Conservation (phyloP, 2,113 vertebrate species). For the Orthonyx spaldingii region DNA sequence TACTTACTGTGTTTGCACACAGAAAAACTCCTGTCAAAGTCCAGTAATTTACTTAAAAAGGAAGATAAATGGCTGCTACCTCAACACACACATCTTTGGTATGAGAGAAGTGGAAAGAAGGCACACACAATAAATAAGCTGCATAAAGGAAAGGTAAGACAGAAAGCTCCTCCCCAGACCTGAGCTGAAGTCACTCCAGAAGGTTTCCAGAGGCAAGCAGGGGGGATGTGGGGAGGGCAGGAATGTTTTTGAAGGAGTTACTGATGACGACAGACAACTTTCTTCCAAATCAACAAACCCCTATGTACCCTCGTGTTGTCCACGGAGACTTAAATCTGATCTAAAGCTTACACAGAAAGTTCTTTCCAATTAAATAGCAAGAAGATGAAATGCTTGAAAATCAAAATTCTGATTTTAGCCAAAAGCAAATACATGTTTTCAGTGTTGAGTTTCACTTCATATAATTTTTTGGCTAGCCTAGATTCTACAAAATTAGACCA, state of each 20-base stretch:
- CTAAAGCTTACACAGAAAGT: not conserved
- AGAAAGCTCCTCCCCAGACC: not conserved
- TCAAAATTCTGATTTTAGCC: not conserved
- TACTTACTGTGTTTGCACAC: not conserved
- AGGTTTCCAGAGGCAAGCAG: not conserved
- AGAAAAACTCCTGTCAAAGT: not conserved
- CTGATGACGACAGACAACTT: not conserved
- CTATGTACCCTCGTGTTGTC: accelerated
- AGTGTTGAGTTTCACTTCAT: not conserved
- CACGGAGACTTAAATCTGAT: not conserved
- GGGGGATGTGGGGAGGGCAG: not conserved
- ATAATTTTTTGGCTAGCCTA: not conserved
- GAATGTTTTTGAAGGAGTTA: not conserved
- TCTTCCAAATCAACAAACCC: not conserved
- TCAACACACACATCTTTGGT: not conserved
- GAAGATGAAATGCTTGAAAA: not conserved
- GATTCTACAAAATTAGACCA: not conserved
- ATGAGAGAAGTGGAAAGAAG: not conserved
- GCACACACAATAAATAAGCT: not conserved
- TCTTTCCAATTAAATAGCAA: not conserved
- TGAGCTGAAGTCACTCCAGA: not conserved
- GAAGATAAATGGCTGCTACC: not conserved
- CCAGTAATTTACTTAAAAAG: not conserved
- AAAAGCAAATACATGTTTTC: not conserved
- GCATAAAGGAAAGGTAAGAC: not conserved